phyloP scores from a whole-genome alignment of 2,113 vertebrate species.

The Apeltes quadracus region DNA sequence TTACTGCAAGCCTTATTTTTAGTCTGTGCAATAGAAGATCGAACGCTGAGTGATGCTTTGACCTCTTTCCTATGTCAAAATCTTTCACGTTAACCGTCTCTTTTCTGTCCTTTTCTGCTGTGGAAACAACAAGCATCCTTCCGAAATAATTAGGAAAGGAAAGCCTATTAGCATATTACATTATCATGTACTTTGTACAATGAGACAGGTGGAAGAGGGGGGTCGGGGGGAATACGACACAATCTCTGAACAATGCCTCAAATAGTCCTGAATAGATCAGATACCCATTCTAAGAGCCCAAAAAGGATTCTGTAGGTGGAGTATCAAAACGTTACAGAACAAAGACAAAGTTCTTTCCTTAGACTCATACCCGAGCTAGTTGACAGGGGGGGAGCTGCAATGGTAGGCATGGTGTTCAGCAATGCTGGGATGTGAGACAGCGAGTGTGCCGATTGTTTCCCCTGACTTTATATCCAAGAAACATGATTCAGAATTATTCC shows the following conservation, averaged over 20 bases:
- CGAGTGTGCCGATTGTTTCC: slow-evolving; percentile 36
- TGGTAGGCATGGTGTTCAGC: slow-evolving; percentile 21
- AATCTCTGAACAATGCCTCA: slow-evolving; percentile 6
- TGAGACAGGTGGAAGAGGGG: neutral
- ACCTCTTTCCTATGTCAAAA: slow-evolving; percentile 2
- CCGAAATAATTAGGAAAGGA: slow-evolving; percentile 27
- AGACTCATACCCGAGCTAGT: slow-evolving; percentile 18
- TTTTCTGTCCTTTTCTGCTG: neutral
- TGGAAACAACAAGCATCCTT: slow-evolving; percentile 1
- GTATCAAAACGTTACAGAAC: slow-evolving; percentile 15
- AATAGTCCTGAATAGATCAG: slow-evolving; percentile 24
- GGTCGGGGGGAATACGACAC: neutral
- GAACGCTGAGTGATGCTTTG: too few species aligned
- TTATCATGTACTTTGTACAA: slow-evolving; percentile 18
- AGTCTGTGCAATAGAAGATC: neutral
- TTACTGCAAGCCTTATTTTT: slow-evolving; percentile 3
- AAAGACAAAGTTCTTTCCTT: slow-evolving; percentile 13
- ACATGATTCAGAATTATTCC: slow-evolving; percentile 24
- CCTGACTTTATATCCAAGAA: slow-evolving; percentile 10
- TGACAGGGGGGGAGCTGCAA: slow-evolving; percentile 13
- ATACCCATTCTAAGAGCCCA: slow-evolving; percentile 6
- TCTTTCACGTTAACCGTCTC: slow-evolving; percentile 7
- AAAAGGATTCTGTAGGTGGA: neutral
- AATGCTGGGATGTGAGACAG: slow-evolving; percentile 18
- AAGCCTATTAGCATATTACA: slow-evolving; percentile 21